These are phyloP conservation scores for Sparus aurata DNA, from an alignment of 2,797 vertebrate genomes.

Conservation along the genomic window DNA sequence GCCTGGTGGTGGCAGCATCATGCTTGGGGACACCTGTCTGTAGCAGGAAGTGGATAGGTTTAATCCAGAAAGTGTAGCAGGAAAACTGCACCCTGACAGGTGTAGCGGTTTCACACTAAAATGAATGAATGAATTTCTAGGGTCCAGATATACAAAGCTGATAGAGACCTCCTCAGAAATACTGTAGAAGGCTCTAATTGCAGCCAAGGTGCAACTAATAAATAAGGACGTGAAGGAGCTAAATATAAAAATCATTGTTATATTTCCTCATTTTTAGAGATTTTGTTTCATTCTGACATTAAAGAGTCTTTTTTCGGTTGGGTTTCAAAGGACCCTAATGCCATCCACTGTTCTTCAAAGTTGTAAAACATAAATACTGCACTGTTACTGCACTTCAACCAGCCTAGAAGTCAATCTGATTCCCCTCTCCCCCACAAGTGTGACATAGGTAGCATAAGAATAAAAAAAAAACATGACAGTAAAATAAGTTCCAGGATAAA, in stretches of 20 bases:
- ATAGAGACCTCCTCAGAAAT: neutral
- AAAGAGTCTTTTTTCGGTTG: neutral
- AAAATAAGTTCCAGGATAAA: slow-evolving; percentile 14
- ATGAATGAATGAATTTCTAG: too few relatives aligned
- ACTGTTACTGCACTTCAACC: neutral
- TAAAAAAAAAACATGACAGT: slow-evolving; percentile 8
- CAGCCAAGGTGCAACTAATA: neutral
- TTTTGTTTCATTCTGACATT: slow-evolving; percentile 21
- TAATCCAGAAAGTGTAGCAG: neutral
- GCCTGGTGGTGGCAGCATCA: neutral
- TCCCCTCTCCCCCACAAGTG: neutral
- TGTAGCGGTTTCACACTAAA: neutral
- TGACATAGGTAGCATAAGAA: neutral
- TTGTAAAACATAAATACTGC: slow-evolving; percentile 4
- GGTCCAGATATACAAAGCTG: neutral
- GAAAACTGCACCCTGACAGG: neutral
- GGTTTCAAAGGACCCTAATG: neutral
- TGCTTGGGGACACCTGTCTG: neutral
- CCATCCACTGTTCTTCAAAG: slow-evolving; percentile 36
- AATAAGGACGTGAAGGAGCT: neutral
- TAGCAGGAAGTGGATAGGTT: neutral
- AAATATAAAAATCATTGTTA: neutral
- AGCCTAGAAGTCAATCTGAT: neutral
- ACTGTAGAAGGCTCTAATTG: neutral
- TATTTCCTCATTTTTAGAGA: neutral